Evolutionary conservation across 2,888 invertebrate genomes (phyloP), one percentile per base, ranked within the genome.

Genomic region (Synergus laeviventris): DNA sequence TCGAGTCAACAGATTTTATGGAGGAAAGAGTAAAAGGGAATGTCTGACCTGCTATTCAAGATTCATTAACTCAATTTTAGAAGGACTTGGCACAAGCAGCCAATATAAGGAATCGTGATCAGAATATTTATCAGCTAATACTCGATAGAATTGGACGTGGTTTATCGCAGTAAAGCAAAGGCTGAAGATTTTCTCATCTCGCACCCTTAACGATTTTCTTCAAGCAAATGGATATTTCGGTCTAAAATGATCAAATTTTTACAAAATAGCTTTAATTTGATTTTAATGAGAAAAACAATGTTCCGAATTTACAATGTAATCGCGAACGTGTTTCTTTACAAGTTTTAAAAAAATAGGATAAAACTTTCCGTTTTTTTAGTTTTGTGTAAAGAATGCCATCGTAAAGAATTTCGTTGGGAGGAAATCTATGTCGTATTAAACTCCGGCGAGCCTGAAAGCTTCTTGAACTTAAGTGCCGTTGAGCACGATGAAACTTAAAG

Each of bases 31-130:
- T 21, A 42, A 64, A 42, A 64, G 39, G 2, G 24, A 42, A 45
- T n/a, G 66, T 42, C 31, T 42, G 24, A 45, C 16, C 31, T 18
- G 45, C 42, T 16, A 66, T 66, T 66, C 24, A 66, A 42, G 24
- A 45, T 45, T 66, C 45, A 66, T 66, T 66, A 66, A 45, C 24
- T 66, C 24, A 14, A 45, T 66, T 42, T 66, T 45, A 66, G 45
- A 66, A 45, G 66, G 21, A 16, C 66, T 31, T 45, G 66, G 45
- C n/a, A 11, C 39, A 14, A 39, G 38, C 21, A n/a, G 39, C 21
- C 42, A 64, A 66, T 66, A 24, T 66, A 45, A 66, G 45, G 45
- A 66, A 66, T 66, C 66, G 66, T 66, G 66, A 42, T 66, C 66
- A 66, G 66, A 66, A 45, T 66, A 45, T 45, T 66, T 45, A 66